phyloP scores from a whole-genome alignment of 1,140 invertebrate species.

The Musca domestica region DNA sequence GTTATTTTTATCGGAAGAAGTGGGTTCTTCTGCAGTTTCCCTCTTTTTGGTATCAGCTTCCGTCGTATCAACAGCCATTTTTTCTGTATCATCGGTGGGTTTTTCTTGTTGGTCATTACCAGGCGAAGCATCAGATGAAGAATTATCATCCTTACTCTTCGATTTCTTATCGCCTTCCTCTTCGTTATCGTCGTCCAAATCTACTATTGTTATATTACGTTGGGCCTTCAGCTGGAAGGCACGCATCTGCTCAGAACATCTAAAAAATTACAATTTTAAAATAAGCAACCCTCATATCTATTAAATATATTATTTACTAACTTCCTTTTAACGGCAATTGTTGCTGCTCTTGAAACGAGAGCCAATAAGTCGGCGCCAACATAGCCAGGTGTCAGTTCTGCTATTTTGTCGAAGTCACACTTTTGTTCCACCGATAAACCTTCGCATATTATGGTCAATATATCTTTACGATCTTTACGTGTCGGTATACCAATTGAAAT shows the following conservation, averaged over 20 bases:
- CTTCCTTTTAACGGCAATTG: conserved; percentile 72
- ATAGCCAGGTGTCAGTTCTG: conserved; percentile 89
- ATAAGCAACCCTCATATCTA: neutral
- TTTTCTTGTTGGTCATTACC: conserved; percentile 29
- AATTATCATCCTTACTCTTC: neutral
- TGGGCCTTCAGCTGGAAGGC: conserved; percentile 27
- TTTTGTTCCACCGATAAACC: conserved; percentile 67
- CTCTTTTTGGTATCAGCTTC: neutral
- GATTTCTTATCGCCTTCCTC: conserved; percentile 6
- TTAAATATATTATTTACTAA: conserved; percentile 10
- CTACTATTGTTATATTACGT: conserved; percentile 46
- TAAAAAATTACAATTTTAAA: conserved; percentile 8
- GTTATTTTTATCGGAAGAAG: neutral
- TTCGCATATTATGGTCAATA: conserved; percentile 70
- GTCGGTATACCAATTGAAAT: conserved; percentile 92
- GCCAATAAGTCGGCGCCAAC: conserved; percentile 93
- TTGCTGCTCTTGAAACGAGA: conserved; percentile 81
- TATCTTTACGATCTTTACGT: conserved; percentile 72
- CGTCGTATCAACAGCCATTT: neutral
- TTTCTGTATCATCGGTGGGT: conserved; percentile 26
- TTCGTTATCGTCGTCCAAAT: conserved; percentile 42
- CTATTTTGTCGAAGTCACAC: conserved; percentile 71
- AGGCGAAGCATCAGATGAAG: neutral
- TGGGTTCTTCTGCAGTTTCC: too few relatives aligned
- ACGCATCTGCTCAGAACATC: conserved; percentile 45